Evolutionary conservation across 2,797 vertebrate species (phyloP).

Genomic region (Urocyon cinereoargenteus): DNA sequence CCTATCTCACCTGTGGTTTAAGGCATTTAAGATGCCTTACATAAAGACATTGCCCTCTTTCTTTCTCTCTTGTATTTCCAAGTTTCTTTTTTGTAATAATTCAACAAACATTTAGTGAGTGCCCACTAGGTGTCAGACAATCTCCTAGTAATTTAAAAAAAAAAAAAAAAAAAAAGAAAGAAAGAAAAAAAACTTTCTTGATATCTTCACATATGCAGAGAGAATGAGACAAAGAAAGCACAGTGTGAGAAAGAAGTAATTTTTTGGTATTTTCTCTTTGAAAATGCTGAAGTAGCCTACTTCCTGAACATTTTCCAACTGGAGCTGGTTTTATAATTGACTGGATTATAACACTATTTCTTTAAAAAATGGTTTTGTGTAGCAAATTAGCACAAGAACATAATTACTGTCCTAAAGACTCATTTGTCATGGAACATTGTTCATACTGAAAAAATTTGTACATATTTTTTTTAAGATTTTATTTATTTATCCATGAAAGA

Average conservation of each 20-base stretch:
- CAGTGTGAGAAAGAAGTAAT: neutral
- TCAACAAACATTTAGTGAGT: conserved; percentile 53
- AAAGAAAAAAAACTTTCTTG: neutral
- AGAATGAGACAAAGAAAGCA: neutral
- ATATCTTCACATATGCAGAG: neutral
- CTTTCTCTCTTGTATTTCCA: neutral
- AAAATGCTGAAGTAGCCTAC: neutral
- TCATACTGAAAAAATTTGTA: neutral
- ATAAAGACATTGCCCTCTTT: neutral
- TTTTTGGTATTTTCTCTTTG: neutral
- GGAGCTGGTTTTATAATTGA: neutral
- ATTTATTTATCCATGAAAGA: no score
- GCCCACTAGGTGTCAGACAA: conserved; percentile 82
- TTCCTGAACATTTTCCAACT: neutral
- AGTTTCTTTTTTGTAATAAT: neutral
- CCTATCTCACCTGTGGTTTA: neutral
- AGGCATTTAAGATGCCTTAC: neutral
- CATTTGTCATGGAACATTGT: neutral
- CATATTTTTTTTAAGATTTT: neutral
- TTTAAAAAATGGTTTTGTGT: neutral
- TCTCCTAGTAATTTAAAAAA: conserved; percentile 57
- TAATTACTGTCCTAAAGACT: neutral
- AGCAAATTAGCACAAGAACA: neutral
- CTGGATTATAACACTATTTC: neutral
- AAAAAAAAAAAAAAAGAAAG: neutral